Base-by-base conservation (phyloP, 2,888 invertebrate species). In the Plagodis dolabraria region DNA sequence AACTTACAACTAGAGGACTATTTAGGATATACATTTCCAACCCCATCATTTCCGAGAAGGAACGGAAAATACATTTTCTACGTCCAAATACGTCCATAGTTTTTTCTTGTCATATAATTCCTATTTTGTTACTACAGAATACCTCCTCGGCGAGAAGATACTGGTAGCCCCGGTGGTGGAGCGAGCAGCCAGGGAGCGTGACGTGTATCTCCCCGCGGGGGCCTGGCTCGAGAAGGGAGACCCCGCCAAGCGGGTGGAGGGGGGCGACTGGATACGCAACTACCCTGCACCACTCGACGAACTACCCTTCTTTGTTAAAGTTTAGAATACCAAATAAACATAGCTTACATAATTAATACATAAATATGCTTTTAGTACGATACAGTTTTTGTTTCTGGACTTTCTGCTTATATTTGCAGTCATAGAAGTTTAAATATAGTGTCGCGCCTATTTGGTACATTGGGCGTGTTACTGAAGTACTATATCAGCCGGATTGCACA, bases 141-240 rank as follows among this genome's bases (percentile, higher is more conserved):
- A 93, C 76, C 85, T 96, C 7, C 88, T 96, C 2, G 96, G 96
- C 7, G 95, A 96, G 73, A 85, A 87, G 33, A 93, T 96, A 53
- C 79, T 97, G 6, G 95, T 96, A 0, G 96, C 96, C 0, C 96
- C 96, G 0, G 94, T 96, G 6, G 63, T 96, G 10, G 91, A 93
- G 64, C 86, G 94, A 71, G 93, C 93, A 0, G 93, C 94, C 0
- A 71, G 71, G 0, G 66, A 71, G 0, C 89, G 96, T 1, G 93
- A 95, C 76, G 87, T 96, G 45, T 96, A 95, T 84, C 89, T 96
- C 4, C 96, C 96, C 0, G 79, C 67, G 6, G 97, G 96, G 7
- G 74, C 63, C 0, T 96, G 96, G 96, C 82, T 83, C 48, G 94
- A 93, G 74, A 89, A 86, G 57, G 93, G 91, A 22, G 77, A 83